Base-by-base conservation (phyloP, 2,797 vertebrate genomes). In the Cryptoprocta ferox region DNA sequence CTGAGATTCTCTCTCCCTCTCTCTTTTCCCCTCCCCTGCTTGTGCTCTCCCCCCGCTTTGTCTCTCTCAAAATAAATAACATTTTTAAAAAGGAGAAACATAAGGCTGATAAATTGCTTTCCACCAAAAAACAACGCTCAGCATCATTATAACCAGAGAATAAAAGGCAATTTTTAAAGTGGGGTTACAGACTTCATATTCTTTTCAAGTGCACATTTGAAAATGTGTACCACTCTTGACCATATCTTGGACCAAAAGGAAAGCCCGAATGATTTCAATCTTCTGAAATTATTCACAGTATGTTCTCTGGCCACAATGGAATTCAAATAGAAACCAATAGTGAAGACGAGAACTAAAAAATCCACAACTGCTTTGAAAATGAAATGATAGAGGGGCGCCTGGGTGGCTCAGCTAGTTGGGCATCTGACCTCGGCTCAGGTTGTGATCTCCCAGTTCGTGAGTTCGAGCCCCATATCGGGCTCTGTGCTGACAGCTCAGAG, bases 81-180 rank as follows among this genome's bases (percentile, higher is more conserved):
- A 24, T 24, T 59, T 48, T 48, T 12, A 3, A 19, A 56, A 59
- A 24, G 24, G 56, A 59, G 21, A 24, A 59, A 21, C 56, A 37
- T 48, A 94, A 90, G 56, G 6, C n/a, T 80, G 65, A 86, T 39
- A 42, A 45, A 90, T 70, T 78, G 75, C 59, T 76, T 82, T 85
- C 78, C 32, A 16, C 37, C 39, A 96, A 59, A 24, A 10, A 56
- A 92, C 10, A 37, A 65, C 48, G 37, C 19, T 56, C 53, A 63
- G 30, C 15, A 16, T 28, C 92, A 24, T 39, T 68, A 93, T 70
- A 94, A 88, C 18, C 71, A 90, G 84, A 63, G 82, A 84, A 93
- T 63, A 91, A 88, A 92, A 75, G 61, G 61, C 8, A 70, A 48
- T 81, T 92, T 89, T 48, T 24, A 45, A 97, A 94, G n/a, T 21